These are phyloP conservation scores for Otus sunia DNA, from an alignment of 2,113 vertebrate species.

Conservation along the genomic window DNA sequence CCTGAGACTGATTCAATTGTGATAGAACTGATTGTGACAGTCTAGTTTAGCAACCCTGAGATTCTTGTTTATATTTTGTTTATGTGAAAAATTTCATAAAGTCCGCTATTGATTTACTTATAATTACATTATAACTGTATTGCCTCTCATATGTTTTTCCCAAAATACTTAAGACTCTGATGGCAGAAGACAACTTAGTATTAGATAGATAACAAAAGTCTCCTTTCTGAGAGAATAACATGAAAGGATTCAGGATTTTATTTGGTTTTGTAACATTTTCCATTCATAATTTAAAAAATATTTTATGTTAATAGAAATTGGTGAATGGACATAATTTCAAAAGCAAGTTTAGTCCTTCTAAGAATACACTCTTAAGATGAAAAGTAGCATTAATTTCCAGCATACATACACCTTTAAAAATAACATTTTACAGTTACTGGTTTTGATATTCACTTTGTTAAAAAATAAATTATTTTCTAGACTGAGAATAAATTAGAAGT, in stretches of 20 bases:
- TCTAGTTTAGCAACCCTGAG: neutral
- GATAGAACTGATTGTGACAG: constrained; percentile 8
- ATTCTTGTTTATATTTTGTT: neutral
- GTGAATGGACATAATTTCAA: neutral
- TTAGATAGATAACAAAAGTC: neutral
- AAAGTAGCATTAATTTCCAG: neutral
- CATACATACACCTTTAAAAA: neutral
- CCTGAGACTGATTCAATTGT: neutral
- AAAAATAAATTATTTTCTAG: neutral
- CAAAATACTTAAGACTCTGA: neutral
- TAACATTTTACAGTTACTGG: neutral
- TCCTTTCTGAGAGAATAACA: neutral
- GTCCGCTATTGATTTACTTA: neutral
- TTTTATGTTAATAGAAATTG: neutral
- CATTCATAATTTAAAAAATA: neutral
- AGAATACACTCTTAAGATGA: neutral
- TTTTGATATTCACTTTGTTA: neutral
- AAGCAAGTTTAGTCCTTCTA: neutral
- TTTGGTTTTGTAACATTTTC: neutral
- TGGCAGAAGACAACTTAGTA: neutral
- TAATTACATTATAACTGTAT: neutral
- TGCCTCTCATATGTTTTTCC: neutral
- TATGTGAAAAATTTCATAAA: constrained; percentile 24
- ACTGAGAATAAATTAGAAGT: neutral
- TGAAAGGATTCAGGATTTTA: neutral